Percentiles rank a stretch among this genome's conserved stretches.
Evolutionary conservation across 53 echinoderm and acorn worm genomes (phyloP).

Genomic region (Antedon mediterranea): DNA sequence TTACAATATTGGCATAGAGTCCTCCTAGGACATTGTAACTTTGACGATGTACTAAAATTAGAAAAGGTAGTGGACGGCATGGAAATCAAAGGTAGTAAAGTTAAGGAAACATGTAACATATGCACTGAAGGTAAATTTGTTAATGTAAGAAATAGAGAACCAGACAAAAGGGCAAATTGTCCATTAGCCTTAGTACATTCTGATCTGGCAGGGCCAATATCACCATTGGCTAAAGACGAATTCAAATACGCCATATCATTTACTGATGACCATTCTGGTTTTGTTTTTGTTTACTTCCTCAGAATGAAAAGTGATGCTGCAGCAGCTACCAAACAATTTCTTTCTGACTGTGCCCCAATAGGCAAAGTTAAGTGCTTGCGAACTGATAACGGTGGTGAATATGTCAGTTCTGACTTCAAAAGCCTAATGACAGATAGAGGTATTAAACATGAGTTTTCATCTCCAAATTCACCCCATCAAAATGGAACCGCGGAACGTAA

Average conservation of each 20-base stretch:
- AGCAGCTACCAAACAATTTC: neutral
- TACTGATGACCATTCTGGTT: neutral
- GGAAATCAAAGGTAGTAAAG: neutral
- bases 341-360: neutral
- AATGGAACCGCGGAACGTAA: neutral
- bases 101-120: too few relatives aligned
- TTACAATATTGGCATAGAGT: neutral
- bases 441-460: neutral
- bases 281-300: neutral
- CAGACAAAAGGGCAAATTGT: neutral
- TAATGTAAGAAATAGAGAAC: neutral
- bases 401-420: neutral
- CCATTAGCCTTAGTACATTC: neutral
- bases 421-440: neutral
- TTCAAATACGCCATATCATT: neutral
- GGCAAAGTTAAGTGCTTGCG: neutral
- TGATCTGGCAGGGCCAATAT: neutral
- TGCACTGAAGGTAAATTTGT: neutral
- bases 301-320: neutral
- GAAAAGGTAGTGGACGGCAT: neutral
- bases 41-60: neutral
- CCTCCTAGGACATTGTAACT: neutral
- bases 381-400: constrained; percentile 1
- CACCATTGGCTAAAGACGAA: neutral
- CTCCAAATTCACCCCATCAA: constrained; percentile 1